Base-by-base conservation (phyloP, 2,888 invertebrate genomes). In the Acrobasis suavella region DNA sequence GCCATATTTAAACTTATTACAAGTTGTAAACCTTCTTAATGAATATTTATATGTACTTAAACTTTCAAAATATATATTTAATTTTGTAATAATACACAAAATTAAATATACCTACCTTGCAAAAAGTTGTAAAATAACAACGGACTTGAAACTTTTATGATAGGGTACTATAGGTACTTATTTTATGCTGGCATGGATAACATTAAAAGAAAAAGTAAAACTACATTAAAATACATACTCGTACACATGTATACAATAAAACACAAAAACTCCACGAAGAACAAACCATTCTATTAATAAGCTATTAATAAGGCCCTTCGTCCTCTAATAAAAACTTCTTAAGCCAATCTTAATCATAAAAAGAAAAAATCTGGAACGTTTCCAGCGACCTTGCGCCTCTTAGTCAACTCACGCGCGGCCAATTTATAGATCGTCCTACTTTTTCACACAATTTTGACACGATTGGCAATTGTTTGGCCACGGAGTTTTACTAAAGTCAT, bases 351-450 rank as follows among this genome's bases (percentile, higher is more conserved):
- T 72, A 69, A 75, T 76, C 70, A 71, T 73, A 80, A 82, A 77
- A 77, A 77, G 76, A 81, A 76, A 77, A 75, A 81, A 82, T 82
- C 82, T 91, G 91, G 90, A 90, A 80, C 85, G 73, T 67, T 81
- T 91, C 89, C 91, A 92, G 85, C 88, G 89, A 89, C 91, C 91
- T 91, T 92, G 91, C 80, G 80, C 85, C 78, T 75, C 80, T 84
- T 78, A 80, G 75, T 79, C 80, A 81, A 76, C 85, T 83, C 85
- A 81, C 82, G 82, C 82, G 75, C 77, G 74, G 81, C 70, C 73
- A 84, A 83, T 83, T 87, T 87, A 86, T 83, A 87, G 84, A 80
- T 77, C 77, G 91, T 69, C 86, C 91, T 80, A 89, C 82, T 85
- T 90, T 77, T 75, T 70, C 64, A 42, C 17, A 56, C 42, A 56